Evolutionary conservation across 2,797 vertebrate species (phyloP).

Genomic region (Falco cherrug): DNA sequence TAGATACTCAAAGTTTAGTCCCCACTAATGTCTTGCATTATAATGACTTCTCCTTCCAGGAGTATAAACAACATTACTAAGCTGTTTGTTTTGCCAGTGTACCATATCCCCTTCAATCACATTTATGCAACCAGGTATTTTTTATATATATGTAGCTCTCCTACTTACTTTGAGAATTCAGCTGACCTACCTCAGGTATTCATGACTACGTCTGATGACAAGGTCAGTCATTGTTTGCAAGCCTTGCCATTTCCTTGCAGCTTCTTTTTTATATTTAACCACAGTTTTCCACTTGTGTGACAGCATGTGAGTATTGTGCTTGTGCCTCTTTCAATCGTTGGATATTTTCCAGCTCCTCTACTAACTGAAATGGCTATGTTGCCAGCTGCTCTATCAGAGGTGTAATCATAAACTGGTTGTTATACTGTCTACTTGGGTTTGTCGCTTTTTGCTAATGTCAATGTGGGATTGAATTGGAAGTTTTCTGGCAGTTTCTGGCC

Average conservation of each 20-base stretch:
- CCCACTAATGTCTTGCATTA: background rate
- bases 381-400: conserved; percentile 45
- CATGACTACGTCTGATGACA: background rate
- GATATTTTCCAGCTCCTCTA: background rate
- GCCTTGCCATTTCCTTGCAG: background rate
- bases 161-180: background rate
- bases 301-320: background rate
- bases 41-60: background rate
- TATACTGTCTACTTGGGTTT: conserved; percentile 35
- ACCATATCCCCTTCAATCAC: background rate
- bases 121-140: background rate
- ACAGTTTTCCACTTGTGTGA: background rate
- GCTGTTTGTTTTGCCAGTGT: background rate
- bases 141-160: background rate
- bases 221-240: background rate
- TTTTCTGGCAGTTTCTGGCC: conserved; percentile 30
- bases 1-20: background rate
- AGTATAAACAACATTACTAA: background rate
- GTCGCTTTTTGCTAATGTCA: conserved; percentile 22
- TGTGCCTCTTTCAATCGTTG: background rate
- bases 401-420: conserved; percentile 30
- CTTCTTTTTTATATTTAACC: background rate
- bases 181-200: background rate
- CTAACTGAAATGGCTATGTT: background rate
- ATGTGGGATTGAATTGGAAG: background rate